Evolutionary conservation across 2,888 invertebrate genomes (phyloP).

Genomic region (Rhamphomyia laevipes): DNA sequence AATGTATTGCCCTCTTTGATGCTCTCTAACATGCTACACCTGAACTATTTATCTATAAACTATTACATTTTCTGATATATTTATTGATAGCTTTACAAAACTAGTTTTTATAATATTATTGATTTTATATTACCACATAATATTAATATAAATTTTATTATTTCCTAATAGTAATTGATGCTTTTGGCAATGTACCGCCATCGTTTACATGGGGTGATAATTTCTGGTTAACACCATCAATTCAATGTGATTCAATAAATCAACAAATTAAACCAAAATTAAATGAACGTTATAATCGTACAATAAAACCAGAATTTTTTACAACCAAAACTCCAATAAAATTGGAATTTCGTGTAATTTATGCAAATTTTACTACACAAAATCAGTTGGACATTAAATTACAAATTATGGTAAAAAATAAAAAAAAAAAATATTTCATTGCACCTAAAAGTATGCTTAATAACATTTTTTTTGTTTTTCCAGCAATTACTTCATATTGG

Average conservation of each 20-base stretch:
- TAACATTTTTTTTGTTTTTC: not conserved
- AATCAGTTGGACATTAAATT: constrained; percentile 1
- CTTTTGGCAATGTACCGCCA: constrained; percentile 22
- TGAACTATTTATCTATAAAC: not conserved
- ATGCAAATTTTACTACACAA: constrained; percentile 5
- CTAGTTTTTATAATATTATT: not conserved
- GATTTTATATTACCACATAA: no score
- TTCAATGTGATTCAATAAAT: not conserved
- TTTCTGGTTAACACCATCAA: constrained; percentile 21
- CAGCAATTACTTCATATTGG: constrained; percentile 7
- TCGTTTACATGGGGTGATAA: constrained; percentile 26
- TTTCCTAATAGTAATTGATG: constrained; percentile 21
- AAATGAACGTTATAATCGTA: not conserved
- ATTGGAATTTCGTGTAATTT: constrained; percentile 4
- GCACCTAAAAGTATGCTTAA: not conserved
- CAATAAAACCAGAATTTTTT: not conserved
- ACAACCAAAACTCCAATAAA: not conserved
- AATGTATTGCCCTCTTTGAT: no score
- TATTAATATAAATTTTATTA: not conserved
- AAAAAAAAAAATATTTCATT: not conserved
- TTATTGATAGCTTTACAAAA: not conserved
- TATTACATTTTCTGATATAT: not conserved
- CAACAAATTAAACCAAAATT: not conserved
- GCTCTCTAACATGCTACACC: not conserved
- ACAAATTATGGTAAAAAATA: not conserved